A percentile compares a stretch with the other conserved stretches of the same genome.
phyloP scores from a whole-genome alignment of 2,797 vertebrate species.

The Eupleurogrammus muticus region DNA sequence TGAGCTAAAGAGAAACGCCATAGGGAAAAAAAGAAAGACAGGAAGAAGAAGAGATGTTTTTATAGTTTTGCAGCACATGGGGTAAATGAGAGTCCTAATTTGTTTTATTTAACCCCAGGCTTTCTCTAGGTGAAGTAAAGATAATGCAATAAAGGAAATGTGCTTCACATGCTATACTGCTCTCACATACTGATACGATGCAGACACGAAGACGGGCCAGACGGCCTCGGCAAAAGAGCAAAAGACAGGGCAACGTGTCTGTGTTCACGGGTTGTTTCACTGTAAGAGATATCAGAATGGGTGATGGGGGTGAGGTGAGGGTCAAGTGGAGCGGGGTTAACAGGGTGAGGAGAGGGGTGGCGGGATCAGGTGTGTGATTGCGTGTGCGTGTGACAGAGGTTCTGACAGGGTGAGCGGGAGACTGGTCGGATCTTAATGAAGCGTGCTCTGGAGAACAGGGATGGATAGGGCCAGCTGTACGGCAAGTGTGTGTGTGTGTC shows the following conservation, averaged over 20 bases:
- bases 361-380: conserved; percentile 57
- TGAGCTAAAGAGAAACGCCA: too few species aligned
- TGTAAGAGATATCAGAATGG: conserved; percentile 64
- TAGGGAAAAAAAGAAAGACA: background rate
- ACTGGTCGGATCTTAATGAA: conserved; percentile 65
- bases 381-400: conserved; percentile 27
- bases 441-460: conserved; percentile 55
- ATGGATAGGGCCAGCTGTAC: conserved; percentile 80
- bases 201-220: conserved; percentile 35
- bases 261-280: conserved; percentile 58
- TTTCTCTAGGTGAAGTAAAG: background rate
- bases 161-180: conserved; percentile 8
- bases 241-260: conserved; percentile 45
- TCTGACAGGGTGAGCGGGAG: conserved; percentile 41
- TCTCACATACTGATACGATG: conserved; percentile 6
- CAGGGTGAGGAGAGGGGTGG: conserved; percentile 32
- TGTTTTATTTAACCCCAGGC: conserved; percentile 12
- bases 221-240: conserved; percentile 34
- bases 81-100: conserved; percentile 1
- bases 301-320: conserved; percentile 60
- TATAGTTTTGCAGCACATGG: background rate
- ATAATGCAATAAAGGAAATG: conserved; percentile 24
- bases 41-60: background rate
- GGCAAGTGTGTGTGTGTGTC: conserved; percentile 35
- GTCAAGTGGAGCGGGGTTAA: conserved; percentile 60